Conservation (phyloP, 1,140 invertebrate genomes). For the Drosophila micromelanica region DNA sequence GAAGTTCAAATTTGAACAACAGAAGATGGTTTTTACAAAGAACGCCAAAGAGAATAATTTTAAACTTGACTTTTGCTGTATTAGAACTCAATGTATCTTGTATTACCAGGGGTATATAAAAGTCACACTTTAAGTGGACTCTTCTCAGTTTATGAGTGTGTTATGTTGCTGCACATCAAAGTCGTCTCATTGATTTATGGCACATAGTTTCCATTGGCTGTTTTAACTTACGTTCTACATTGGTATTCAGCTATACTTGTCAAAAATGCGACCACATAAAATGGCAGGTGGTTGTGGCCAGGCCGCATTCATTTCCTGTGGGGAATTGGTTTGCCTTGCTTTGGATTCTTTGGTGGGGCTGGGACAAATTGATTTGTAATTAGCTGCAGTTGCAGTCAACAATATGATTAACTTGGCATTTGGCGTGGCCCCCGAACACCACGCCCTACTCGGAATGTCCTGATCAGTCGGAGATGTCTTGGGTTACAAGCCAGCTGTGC, state of each 20-base stretch:
- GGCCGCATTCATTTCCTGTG: conserved; percentile 54
- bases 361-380: conserved; percentile 79
- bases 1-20: too few relatives aligned
- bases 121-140: conserved; percentile 14
- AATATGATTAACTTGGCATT: conserved; percentile 67
- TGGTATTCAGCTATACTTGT: conserved; percentile 16
- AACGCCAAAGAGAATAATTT: too few relatives aligned
- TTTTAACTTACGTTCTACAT: conserved; percentile 40
- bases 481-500: conserved; percentile 62
- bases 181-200: conserved; percentile 59
- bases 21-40: too few relatives aligned
- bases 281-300: conserved; percentile 56
- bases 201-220: conserved; percentile 25
- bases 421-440: conserved; percentile 32
- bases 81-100: neutral
- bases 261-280: conserved; percentile 30
- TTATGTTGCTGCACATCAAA: conserved; percentile 38
- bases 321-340: conserved; percentile 47
- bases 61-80: too few relatives aligned
- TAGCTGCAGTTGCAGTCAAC: conserved; percentile 81
- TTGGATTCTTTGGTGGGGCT: conserved; percentile 51
- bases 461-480: conserved; percentile 34
- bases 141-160: conserved; percentile 26
- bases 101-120: conserved; percentile 2
- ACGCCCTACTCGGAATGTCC: neutral